Percentiles rank a stretch among this genome's conserved stretches.
These are phyloP conservation scores for Tolypeutes matacus DNA, from an alignment of 2,797 vertebrate species.

Conservation along the genomic window DNA sequence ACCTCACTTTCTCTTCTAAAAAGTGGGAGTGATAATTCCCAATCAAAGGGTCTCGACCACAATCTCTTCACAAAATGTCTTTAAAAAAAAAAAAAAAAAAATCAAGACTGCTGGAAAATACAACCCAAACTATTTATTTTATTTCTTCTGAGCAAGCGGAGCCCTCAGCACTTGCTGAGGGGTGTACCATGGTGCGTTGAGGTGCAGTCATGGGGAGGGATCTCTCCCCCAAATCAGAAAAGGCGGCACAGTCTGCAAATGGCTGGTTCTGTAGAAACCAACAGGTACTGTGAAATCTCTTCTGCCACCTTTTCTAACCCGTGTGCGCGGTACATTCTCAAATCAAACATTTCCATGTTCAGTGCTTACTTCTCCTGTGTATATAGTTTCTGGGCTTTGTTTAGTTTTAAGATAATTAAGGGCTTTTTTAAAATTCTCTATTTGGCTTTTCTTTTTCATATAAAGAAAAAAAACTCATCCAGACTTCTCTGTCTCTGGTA, in stretches of 20 bases:
- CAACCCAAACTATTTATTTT: not conserved
- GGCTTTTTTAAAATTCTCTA: not conserved
- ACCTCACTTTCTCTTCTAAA: not conserved
- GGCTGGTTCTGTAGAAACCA: not conserved
- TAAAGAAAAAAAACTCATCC: not conserved
- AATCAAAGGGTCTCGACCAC: not conserved
- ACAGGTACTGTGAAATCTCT: too few relatives aligned
- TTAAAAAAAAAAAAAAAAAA: not conserved
- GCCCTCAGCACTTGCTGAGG: not conserved
- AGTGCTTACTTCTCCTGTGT: not conserved
- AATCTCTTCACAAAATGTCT: not conserved
- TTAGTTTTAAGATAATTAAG: not conserved
- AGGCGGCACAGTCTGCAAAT: not conserved
- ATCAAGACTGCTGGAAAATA: not conserved
- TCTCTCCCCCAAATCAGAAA: not conserved
- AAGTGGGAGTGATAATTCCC: not conserved
- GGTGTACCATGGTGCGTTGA: too few relatives aligned
- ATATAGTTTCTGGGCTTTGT: not conserved
- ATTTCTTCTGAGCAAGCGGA: not conserved
- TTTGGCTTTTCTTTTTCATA: not conserved
- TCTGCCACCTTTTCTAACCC: not conserved
- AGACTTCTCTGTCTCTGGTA: not conserved
- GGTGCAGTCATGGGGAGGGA: too few relatives aligned
- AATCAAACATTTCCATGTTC: not conserved
- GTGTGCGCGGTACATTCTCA: not conserved